A percentile compares a stretch with the other conserved stretches of the same genome.
phyloP scores from a whole-genome alignment of 2,797 vertebrate species.

The Holocentrus rufus region DNA sequence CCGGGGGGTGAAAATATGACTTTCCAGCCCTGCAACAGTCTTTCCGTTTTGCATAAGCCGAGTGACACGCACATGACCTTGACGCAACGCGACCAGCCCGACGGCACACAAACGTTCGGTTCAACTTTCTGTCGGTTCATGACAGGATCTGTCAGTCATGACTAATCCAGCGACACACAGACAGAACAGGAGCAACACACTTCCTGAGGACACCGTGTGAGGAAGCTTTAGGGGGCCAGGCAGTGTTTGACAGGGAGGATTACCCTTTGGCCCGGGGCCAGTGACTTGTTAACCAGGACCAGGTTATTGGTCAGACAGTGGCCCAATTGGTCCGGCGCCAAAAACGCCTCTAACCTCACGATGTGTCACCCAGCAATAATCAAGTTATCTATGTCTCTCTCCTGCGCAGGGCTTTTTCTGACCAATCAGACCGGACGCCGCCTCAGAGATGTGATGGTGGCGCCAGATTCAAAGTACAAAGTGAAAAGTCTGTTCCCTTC shows the following conservation, averaged over 20 bases:
- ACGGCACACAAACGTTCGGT: constrained; percentile 32
- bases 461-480: too few species aligned
- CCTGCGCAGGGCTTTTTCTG: not conserved
- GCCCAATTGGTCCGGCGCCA: constrained; percentile 28
- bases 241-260: constrained; percentile 7
- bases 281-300: constrained; percentile 21
- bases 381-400: constrained; percentile 20
- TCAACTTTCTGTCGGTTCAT: constrained; percentile 25
- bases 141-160: not conserved
- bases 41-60: constrained; percentile 1
- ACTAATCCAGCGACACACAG: not conserved
- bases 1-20: constrained; percentile 1
- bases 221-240: not conserved
- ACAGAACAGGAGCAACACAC: not conserved
- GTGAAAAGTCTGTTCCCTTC: too few species aligned
- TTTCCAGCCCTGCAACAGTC: not conserved
- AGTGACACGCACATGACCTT: not conserved
- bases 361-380: constrained; percentile 20
- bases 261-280: constrained; percentile 7
- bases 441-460: not conserved
- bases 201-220: not conserved
- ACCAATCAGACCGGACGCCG: not conserved
- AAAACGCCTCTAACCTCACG: constrained; percentile 31
- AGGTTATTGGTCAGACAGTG: constrained; percentile 39
- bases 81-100: not conserved